A percentile compares a stretch with the other conserved stretches of the same genome.
Evolutionary conservation across 2,113 vertebrate species (phyloP).

Genomic region (Tychaedon coryphoeus): DNA sequence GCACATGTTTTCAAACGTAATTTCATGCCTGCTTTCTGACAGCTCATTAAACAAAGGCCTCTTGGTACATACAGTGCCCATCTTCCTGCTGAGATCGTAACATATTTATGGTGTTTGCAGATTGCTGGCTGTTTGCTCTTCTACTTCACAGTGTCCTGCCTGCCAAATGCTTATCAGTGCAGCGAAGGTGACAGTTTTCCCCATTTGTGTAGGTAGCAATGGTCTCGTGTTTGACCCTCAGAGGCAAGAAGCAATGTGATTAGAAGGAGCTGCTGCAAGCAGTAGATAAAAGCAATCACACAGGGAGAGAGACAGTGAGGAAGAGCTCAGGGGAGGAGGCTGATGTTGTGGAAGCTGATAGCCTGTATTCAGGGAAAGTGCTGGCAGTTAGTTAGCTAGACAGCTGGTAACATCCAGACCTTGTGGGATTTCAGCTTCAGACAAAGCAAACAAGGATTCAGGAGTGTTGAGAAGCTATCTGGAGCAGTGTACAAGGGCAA

Average conservation of each 20-base stretch:
- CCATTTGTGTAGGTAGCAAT: slow-evolving; percentile 77
- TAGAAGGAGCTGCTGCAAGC: slow-evolving; percentile 78
- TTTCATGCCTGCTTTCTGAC: slow-evolving; percentile 83
- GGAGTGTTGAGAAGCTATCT: slow-evolving; percentile 67
- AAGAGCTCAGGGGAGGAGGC: slow-evolving; percentile 71
- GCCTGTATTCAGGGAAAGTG: slow-evolving; percentile 69
- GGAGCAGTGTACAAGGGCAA: slow-evolving; percentile 62
- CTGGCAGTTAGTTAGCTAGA: slow-evolving; percentile 78
- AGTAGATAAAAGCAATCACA: slow-evolving; percentile 82
- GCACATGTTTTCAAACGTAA: slow-evolving; percentile 83
- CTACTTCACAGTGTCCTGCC: slow-evolving; percentile 75
- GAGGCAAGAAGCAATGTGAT: slow-evolving; percentile 77
- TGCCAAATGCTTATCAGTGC: slow-evolving; percentile 84
- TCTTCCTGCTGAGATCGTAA: slow-evolving; percentile 79
- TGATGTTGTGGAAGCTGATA: slow-evolving; percentile 70
- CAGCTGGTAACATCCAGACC: slow-evolving; percentile 79
- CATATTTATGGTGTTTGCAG: slow-evolving; percentile 82
- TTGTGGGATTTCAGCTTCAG: slow-evolving; percentile 76
- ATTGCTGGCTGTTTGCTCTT: slow-evolving; percentile 79
- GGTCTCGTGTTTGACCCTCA: slow-evolving; percentile 78
- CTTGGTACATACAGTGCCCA: slow-evolving; percentile 77
- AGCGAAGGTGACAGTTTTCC: slow-evolving; percentile 77
- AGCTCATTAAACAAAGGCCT: slow-evolving; percentile 86
- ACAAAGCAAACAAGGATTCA: slow-evolving; percentile 78
- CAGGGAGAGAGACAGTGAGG: slow-evolving; percentile 56